Conservation (phyloP, 2,888 invertebrate species). For the Dendrolimus houi region DNA sequence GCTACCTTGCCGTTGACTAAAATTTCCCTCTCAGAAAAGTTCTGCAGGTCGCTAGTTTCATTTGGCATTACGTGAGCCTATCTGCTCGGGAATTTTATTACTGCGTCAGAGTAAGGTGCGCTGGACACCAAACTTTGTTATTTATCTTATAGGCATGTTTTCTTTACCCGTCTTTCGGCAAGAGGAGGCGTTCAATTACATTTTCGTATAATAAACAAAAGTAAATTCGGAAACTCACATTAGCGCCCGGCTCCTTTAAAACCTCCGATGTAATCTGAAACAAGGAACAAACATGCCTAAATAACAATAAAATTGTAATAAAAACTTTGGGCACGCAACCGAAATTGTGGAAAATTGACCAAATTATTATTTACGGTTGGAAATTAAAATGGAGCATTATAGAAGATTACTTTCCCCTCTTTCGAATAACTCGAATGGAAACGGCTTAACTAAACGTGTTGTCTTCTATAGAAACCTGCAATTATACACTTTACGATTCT, state of each 20-base stretch:
- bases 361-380: constrained; percentile 73
- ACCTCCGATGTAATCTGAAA: constrained; percentile 73
- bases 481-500: background rate
- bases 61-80: constrained; percentile 45
- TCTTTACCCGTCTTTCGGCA: constrained; percentile 16
- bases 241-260: constrained; percentile 70
- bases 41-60: constrained; percentile 40
- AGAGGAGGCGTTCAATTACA: constrained; percentile 52
- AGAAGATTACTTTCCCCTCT: constrained; percentile 62
- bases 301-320: constrained; percentile 76
- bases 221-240: constrained; percentile 69
- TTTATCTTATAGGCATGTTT: constrained; percentile 29
- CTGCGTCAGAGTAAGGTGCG: constrained; percentile 30
- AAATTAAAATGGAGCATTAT: constrained; percentile 70
- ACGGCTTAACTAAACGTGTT: constrained; percentile 31
- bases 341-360: constrained; percentile 73
- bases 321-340: constrained; percentile 74
- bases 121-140: constrained; percentile 47
- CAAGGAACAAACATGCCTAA: constrained; percentile 76
- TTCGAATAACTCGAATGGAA: constrained; percentile 36
- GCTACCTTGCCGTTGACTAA: constrained; percentile 49
- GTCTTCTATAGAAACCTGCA: constrained; percentile 14
- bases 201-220: constrained; percentile 55
- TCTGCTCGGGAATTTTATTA: constrained; percentile 46
- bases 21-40: constrained; percentile 55